phyloP scores from a whole-genome alignment of 2,113 vertebrate species.

The Corythaeola cristata region DNA sequence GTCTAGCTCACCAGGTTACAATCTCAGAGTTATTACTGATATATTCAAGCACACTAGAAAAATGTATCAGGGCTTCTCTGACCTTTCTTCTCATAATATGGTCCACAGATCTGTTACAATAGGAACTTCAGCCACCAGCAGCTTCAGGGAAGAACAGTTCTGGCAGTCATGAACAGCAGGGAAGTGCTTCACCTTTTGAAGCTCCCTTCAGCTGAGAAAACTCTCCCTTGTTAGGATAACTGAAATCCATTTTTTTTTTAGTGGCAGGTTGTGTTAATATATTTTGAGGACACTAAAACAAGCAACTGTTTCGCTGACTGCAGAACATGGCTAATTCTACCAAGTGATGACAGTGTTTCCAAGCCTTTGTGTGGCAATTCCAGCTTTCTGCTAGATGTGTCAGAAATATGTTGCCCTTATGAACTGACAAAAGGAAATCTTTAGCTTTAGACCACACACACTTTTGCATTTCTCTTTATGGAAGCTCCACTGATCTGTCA shows the following conservation, averaged over 20 bases:
- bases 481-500: neutral
- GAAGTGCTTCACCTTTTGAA: neutral
- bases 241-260: neutral
- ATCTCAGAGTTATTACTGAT: neutral
- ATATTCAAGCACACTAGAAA: neutral
- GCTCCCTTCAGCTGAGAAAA: constrained; percentile 31
- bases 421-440: neutral
- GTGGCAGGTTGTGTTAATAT: neutral
- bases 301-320: neutral
- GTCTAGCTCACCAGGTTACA: neutral
- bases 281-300: neutral
- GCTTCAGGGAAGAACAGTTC: neutral
- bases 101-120: neutral
- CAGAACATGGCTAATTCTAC: neutral
- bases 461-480: neutral
- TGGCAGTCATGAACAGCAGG: neutral
- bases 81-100: constrained; percentile 33
- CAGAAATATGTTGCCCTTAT: neutral
- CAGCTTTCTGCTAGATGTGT: neutral
- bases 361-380: neutral
- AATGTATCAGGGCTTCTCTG: constrained; percentile 20
- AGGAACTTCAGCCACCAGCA: neutral
- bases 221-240: neutral
- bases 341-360: neutral
- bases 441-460: neutral